These are phyloP conservation scores for Scatophagus argus DNA, from an alignment of 2,113 vertebrate species.

Conservation along the genomic window DNA sequence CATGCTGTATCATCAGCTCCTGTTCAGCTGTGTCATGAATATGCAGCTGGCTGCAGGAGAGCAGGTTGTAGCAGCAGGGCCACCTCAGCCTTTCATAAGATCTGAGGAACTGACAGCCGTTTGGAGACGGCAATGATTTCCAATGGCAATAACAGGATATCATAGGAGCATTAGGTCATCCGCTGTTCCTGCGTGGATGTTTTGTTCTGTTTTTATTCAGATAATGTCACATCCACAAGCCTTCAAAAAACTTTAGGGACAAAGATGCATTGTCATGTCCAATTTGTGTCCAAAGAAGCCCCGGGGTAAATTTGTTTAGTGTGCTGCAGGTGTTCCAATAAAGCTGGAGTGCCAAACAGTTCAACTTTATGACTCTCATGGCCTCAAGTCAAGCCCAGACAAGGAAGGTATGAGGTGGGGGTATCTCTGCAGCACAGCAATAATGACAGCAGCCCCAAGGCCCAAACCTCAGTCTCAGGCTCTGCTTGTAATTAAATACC, in stretches of 20 bases:
- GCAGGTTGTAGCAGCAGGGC: constrained; percentile 32
- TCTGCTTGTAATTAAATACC: constrained; percentile 5
- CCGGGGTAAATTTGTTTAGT: background rate
- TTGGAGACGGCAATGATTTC: background rate
- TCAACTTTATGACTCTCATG: constrained; percentile 17
- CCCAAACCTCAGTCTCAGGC: background rate
- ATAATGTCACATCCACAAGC: background rate
- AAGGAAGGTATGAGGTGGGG: constrained; percentile 55
- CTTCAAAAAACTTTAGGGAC: background rate
- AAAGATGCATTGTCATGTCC: background rate
- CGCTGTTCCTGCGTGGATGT: background rate
- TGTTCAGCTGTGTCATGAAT: constrained; percentile 19
- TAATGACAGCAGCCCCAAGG: constrained; percentile 20
- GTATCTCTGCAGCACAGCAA: constrained; percentile 2
- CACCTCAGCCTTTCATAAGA: background rate
- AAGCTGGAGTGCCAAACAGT: background rate
- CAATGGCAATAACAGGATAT: background rate
- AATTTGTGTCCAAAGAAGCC: background rate
- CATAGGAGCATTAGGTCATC: background rate
- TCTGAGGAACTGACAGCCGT: constrained; percentile 21
- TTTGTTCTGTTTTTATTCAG: background rate
- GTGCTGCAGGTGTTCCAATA: constrained; percentile 27
- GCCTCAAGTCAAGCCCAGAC: constrained; percentile 59
- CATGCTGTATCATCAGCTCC: constrained; percentile 23
- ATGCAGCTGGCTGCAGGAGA: constrained; percentile 41